These are phyloP conservation scores for Nipponacmea schrenckii DNA, from an alignment of 2,888 invertebrate species.

Conservation along the genomic window DNA sequence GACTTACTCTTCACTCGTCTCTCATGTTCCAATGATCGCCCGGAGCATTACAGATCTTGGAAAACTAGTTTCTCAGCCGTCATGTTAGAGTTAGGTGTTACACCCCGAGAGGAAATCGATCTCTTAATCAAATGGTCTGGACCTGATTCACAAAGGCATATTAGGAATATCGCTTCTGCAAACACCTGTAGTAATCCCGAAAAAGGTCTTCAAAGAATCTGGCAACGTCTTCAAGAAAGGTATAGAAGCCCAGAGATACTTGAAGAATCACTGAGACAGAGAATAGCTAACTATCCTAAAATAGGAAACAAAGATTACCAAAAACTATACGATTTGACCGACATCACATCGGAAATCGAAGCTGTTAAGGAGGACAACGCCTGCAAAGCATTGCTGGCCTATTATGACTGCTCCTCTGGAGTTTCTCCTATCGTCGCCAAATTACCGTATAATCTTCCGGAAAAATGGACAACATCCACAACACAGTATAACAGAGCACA, in stretches of 20 bases:
- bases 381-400: slow-evolving; percentile 25
- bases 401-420: slow-evolving; percentile 33
- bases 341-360: slow-evolving; percentile 30
- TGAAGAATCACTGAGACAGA: slow-evolving; percentile 25
- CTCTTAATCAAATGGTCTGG: slow-evolving; percentile 26
- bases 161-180: slow-evolving; percentile 24
- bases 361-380: slow-evolving; percentile 24
- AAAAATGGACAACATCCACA: slow-evolving; percentile 35
- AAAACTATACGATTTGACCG: slow-evolving; percentile 27
- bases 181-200: slow-evolving; percentile 21
- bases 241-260: slow-evolving; percentile 30
- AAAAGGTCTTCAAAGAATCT: slow-evolving; percentile 16
- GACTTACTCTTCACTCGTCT: background rate
- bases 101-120: slow-evolving; percentile 20
- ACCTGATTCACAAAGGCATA: slow-evolving; percentile 20
- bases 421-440: slow-evolving; percentile 34
- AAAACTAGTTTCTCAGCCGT: slow-evolving; percentile 18
- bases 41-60: slow-evolving; percentile 14
- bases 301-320: slow-evolving; percentile 25
- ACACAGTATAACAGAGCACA: slow-evolving; percentile 27
- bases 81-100: slow-evolving; percentile 2
- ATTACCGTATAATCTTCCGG: slow-evolving; percentile 31
- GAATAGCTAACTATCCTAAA: slow-evolving; percentile 29
- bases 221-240: slow-evolving; percentile 28
- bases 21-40: slow-evolving; percentile 15